A percentile compares a stretch with the other conserved stretches of the same genome.
Conservation (phyloP, 2,113 vertebrate genomes). For the Butorides virescens region DNA sequence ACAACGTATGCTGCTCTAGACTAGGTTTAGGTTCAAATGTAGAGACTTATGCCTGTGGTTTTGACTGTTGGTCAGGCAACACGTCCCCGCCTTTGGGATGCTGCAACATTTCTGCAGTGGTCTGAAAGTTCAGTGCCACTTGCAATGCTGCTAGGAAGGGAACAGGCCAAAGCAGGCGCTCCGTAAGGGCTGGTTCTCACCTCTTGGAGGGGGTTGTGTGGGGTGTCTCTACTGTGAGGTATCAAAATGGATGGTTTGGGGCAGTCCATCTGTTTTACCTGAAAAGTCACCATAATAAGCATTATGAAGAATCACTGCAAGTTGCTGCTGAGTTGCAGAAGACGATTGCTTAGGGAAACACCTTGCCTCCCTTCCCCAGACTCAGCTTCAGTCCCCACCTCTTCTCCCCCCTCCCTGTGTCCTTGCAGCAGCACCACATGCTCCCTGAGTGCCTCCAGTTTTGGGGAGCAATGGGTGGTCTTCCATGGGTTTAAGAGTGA, state of each 20-base stretch:
- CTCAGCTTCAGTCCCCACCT: neutral
- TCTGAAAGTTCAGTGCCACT: neutral
- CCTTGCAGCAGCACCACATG: neutral
- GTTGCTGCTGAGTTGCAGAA: neutral
- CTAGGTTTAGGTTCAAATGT: neutral
- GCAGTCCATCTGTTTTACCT: neutral
- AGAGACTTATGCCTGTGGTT: neutral
- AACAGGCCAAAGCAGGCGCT: neutral
- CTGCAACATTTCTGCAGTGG: no score
- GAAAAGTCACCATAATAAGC: neutral
- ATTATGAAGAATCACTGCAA: neutral
- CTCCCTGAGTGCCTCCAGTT: neutral
- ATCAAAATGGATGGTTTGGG: neutral
- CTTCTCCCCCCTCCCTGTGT: neutral
- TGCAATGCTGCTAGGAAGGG: neutral
- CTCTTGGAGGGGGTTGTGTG: neutral
- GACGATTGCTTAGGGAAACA: neutral
- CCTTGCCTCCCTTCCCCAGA: neutral
- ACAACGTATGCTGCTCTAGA: no score
- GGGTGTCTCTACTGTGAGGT: neutral
- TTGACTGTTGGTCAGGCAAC: neutral
- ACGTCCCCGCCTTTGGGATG: neutral
- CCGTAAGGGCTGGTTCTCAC: neutral
- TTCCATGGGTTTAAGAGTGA: neutral
- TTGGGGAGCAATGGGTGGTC: neutral